Evolutionary conservation across 2,797 vertebrate genomes (phyloP), one percentile per base, ranked within the genome.

Genomic region (Helostoma temminkii): DNA sequence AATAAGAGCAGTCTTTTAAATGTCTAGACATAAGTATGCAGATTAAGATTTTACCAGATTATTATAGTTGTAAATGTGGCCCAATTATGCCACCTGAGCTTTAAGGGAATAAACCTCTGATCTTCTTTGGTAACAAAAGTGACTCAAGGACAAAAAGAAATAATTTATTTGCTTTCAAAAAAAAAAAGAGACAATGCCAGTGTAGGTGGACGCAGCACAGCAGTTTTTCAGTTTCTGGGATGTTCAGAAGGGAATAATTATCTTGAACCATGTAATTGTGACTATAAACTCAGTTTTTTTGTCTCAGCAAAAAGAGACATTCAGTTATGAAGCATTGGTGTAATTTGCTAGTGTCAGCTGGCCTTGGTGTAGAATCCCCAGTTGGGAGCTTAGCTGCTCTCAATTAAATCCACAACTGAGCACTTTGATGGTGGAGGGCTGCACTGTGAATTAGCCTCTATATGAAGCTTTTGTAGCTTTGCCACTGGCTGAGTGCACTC

Each of bases 401-500:
- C 88, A 90, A 90, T 91, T 90, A 90, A 88, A 90, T 82, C 85
- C 83, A 85, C 78, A 82, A 81, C 81, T 54, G 77, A 88, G 83
- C 69, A 76, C 85, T 84, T 87, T 85, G 88, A 90, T 86, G 84
- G 83, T 66, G 71, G 69, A 80, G 84, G 76, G 77, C 78, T 71
- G 76, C 57, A 8, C 85, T 73, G 67, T 87, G 87, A 89, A 88
- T 89, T 79, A 85, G 87, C 75, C 67, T 83, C 78, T 49, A 60
- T 81, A 80, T 86, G 85, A 80, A 69, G 81, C 81, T 85, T 86
- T 77, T 83, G 80, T 78, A 70, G 84, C 84, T 64, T 57, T 24
- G 82, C 82, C 82, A 81, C 77, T 24, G 64, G 83, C 89, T 81
- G 71, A 84, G 74, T 87, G 91, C 80, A 85, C 90, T 87, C 78